phyloP scores from a whole-genome alignment of 2,113 vertebrate species.

The Entosphenus tridentatus region DNA sequence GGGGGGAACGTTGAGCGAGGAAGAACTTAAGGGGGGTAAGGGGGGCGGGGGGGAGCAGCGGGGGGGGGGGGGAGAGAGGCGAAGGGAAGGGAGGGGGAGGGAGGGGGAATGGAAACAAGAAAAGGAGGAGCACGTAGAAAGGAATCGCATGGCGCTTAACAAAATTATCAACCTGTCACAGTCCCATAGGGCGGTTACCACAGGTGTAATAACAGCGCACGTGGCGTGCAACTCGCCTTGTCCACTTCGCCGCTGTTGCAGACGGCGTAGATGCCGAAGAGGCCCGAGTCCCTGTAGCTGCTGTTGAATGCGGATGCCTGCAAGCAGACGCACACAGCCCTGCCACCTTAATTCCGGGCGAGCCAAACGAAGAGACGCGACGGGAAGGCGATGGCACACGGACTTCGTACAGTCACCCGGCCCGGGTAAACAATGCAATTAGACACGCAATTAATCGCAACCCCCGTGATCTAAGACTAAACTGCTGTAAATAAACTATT shows the following conservation, averaged over 20 bases:
- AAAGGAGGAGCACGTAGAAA: not conserved
- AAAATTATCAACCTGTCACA: not conserved
- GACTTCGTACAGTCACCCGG: too few relatives aligned
- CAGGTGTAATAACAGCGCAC: not conserved
- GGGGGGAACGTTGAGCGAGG: not conserved
- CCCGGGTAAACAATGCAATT: too few relatives aligned
- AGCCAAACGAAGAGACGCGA: too few relatives aligned
- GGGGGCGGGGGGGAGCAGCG: not conserved
- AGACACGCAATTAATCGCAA: too few relatives aligned
- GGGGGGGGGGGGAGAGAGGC: not conserved
- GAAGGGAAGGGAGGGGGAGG: not conserved
- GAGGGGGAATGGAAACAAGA: not conserved
- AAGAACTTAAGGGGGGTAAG: not conserved
- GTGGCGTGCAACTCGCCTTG: not conserved
- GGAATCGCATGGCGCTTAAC: not conserved
- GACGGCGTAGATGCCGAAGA: conserved; percentile 69
- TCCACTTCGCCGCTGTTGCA: conserved; percentile 25
- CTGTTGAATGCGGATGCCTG: conserved; percentile 62
- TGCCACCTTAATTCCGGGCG: not conserved
- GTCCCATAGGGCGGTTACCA: not conserved
- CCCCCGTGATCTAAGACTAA: too few relatives aligned
- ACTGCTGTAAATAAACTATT: too few relatives aligned
- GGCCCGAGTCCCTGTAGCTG: conserved; percentile 68
- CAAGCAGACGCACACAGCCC: conserved; percentile 10
- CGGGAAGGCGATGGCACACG: too few relatives aligned